Conservation (phyloP, 2,888 invertebrate species). For the Arrhopalites spinosus region DNA sequence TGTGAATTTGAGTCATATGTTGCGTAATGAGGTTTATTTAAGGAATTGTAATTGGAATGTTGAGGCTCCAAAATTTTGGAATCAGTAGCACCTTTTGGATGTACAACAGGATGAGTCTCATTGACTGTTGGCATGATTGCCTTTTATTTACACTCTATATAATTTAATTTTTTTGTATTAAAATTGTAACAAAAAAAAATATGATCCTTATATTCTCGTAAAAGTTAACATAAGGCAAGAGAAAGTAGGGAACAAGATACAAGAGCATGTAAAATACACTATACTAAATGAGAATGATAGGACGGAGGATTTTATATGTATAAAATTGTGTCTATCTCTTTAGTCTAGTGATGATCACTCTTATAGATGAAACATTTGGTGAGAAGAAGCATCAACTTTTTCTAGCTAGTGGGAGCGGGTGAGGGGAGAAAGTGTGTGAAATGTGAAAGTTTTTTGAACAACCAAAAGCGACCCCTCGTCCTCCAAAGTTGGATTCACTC, state of each 20-base stretch:
- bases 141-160: too few species aligned
- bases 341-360: neutral
- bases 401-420: neutral
- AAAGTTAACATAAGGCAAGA: too few species aligned
- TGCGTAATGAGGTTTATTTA: neutral
- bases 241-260: too few species aligned
- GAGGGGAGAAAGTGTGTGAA: neutral
- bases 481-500: neutral
- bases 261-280: too few species aligned
- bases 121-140: neutral
- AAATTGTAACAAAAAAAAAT: too few species aligned
- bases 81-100: neutral
- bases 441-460: neutral
- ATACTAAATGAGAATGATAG: too few species aligned
- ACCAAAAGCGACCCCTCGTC: constrained; percentile 17
- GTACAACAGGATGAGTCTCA: neutral
- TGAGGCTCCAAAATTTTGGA: neutral
- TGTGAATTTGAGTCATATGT: constrained; percentile 1
- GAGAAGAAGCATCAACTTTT: neutral
- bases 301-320: too few species aligned
- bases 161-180: too few species aligned
- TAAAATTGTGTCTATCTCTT: too few species aligned
- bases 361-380: neutral
- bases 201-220: too few species aligned
- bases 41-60: neutral